These are phyloP conservation scores for Marmota flaviventris DNA, from an alignment of 2,113 vertebrate species.

Conservation along the genomic window DNA sequence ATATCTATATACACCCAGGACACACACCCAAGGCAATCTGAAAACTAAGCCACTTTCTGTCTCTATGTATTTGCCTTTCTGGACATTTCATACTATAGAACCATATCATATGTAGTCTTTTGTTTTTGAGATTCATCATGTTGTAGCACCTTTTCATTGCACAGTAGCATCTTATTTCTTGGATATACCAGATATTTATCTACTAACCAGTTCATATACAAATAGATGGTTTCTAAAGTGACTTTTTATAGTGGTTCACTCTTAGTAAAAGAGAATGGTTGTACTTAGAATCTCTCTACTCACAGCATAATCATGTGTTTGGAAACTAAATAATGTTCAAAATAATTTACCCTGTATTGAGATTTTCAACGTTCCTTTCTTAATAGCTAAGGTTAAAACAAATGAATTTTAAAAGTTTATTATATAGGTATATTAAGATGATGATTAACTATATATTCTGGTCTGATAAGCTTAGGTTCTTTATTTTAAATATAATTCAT, in stretches of 20 bases:
- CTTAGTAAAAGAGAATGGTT: background rate
- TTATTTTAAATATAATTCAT: slow-evolving; percentile 4
- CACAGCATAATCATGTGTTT: background rate
- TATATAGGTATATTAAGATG: background rate
- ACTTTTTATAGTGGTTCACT: background rate
- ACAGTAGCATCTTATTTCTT: background rate
- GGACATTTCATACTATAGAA: background rate
- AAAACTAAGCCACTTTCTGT: background rate
- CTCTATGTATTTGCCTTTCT: background rate
- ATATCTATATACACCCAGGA: background rate
- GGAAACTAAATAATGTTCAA: background rate
- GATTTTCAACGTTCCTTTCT: background rate
- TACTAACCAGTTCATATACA: background rate
- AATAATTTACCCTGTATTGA: background rate
- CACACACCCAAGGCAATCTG: background rate
- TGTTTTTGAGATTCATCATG: background rate
- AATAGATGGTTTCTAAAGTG: background rate
- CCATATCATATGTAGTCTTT: background rate
- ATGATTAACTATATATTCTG: background rate
- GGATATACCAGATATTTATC: background rate
- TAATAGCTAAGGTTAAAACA: background rate
- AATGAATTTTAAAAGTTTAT: background rate
- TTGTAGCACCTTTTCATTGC: background rate
- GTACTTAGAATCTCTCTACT: background rate
- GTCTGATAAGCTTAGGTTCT: background rate